Evolutionary conservation across 2,797 vertebrate genomes (phyloP).

Genomic region (Arnoldichthys spilopterus): DNA sequence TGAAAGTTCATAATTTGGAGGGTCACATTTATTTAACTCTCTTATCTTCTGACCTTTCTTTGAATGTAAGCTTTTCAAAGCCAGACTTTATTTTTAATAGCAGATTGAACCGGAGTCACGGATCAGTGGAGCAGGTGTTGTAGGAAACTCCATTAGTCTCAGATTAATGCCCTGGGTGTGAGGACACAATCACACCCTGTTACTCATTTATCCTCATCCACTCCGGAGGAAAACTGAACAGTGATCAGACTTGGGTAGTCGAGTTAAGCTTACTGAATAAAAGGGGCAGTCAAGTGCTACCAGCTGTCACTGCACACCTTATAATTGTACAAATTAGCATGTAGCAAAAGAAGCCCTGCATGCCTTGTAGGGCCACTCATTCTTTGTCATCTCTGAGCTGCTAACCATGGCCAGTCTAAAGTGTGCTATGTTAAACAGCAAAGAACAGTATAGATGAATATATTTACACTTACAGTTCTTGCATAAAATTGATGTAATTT

Average conservation of each 20-base stretch:
- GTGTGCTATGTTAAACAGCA: background rate
- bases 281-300: background rate
- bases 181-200: slow-evolving; percentile 32
- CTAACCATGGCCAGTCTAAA: no score
- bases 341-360: background rate
- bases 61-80: background rate
- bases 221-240: background rate
- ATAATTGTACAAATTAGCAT: background rate
- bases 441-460: no score
- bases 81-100: background rate
- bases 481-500: no score
- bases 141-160: slow-evolving; percentile 60
- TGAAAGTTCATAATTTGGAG: background rate
- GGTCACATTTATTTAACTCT: background rate
- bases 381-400: no score
- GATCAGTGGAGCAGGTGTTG: slow-evolving; percentile 36
- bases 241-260: background rate
- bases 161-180: slow-evolving; percentile 46
- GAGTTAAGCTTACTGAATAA: background rate
- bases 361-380: no score
- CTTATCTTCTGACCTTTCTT: background rate
- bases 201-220: slow-evolving; percentile 39
- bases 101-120: background rate
- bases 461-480: no score
- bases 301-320: background rate